These are phyloP conservation scores for Thymelicus sylvestris DNA, from an alignment of 2,888 invertebrate species.

Conservation along the genomic window DNA sequence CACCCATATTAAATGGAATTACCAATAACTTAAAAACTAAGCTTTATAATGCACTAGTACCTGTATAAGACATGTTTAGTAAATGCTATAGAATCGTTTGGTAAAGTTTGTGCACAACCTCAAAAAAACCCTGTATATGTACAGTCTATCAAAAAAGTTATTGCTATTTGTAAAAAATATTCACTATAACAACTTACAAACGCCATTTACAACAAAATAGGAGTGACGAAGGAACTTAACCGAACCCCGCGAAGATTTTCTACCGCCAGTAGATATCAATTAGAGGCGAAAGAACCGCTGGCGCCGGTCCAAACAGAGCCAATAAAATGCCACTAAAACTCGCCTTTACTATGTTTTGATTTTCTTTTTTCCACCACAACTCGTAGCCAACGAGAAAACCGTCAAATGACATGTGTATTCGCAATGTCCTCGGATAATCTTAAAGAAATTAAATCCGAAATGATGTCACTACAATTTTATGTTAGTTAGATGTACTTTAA, in stretches of 20 bases:
- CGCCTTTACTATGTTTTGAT: conserved; percentile 76
- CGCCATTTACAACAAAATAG: neutral
- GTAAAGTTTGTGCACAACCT: too few relatives aligned
- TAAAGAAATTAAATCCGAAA: conserved; percentile 24
- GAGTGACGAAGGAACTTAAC: conserved; percentile 11
- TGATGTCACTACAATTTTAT: conserved; percentile 17
- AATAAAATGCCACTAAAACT: conserved; percentile 76
- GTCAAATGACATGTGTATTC: conserved; percentile 59
- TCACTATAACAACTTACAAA: neutral
- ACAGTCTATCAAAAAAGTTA: too few relatives aligned
- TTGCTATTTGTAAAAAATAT: too few relatives aligned
- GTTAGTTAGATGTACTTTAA: neutral
- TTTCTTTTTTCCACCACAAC: conserved; percentile 53
- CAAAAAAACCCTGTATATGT: too few relatives aligned
- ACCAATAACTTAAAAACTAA: too few relatives aligned
- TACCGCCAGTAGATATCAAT: conserved; percentile 69
- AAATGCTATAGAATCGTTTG: too few relatives aligned
- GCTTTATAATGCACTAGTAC: too few relatives aligned
- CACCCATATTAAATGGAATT: too few relatives aligned
- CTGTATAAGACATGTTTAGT: too few relatives aligned
- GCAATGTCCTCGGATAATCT: conserved; percentile 53
- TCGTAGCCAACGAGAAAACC: conserved; percentile 50
- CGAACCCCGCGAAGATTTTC: conserved; percentile 1
- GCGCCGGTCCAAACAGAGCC: conserved; percentile 71
- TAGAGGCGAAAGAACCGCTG: conserved; percentile 68